phyloP scores from a whole-genome alignment of 2,888 invertebrate genomes.

The Cacoxenus indagator region DNA sequence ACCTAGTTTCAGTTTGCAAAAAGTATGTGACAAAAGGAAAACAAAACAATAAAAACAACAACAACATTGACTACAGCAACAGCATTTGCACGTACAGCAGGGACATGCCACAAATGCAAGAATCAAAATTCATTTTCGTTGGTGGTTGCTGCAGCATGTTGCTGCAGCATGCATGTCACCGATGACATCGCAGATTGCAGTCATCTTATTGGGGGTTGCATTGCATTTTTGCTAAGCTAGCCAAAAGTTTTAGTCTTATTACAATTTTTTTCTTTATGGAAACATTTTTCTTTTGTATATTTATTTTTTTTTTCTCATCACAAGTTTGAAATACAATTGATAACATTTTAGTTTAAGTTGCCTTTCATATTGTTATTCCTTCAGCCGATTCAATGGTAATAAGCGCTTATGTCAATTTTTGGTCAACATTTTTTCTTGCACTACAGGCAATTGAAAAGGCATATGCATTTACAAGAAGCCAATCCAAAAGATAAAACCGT shows the following conservation, averaged over 20 bases:
- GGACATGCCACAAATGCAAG: background rate
- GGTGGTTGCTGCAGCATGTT: slow-evolving; percentile 19
- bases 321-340: slow-evolving; percentile 13
- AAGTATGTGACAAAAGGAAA: slow-evolving; percentile 9
- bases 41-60: background rate
- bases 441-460: background rate
- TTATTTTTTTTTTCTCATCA: slow-evolving; percentile 4
- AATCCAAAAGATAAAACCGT: too few species aligned
- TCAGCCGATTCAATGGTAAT: background rate
- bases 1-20: slow-evolving; percentile 11
- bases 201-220: background rate
- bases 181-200: background rate
- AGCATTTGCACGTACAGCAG: background rate
- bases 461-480: too few species aligned
- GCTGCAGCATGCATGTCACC: slow-evolving; percentile 2
- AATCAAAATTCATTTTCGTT: background rate
- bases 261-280: background rate
- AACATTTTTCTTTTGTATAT: slow-evolving; percentile 4
- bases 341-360: slow-evolving; percentile 2
- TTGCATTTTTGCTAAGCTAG: background rate
- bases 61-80: background rate
- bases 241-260: background rate
- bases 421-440: background rate
- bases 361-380: background rate
- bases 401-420: background rate